Evolutionary conservation across 2,797 vertebrate genomes (phyloP).

Genomic region (Xiphorhynchus erythropygius): DNA sequence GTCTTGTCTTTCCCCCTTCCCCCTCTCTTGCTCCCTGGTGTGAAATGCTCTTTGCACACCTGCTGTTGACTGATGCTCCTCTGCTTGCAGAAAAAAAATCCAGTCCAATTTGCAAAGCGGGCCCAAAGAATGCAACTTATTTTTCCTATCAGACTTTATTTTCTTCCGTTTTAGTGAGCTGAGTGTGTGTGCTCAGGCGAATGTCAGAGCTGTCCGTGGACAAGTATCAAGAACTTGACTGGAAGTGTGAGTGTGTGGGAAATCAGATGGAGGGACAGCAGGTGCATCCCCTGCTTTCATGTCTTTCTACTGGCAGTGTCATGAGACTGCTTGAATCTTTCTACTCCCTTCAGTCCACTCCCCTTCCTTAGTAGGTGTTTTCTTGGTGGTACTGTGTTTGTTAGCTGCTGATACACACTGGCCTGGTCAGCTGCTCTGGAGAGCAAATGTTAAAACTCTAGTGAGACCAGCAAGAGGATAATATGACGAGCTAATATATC

Average conservation of each 20-base stretch:
- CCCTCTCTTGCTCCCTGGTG: not conserved
- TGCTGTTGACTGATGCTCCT: not conserved
- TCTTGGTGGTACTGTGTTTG: not conserved
- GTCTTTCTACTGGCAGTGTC: rapidly evolving
- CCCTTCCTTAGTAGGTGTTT: not conserved
- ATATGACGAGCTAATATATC: not conserved
- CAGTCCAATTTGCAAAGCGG: not conserved
- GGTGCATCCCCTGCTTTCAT: not conserved
- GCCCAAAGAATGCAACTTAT: not conserved
- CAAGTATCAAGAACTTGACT: not conserved
- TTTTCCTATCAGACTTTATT: not conserved
- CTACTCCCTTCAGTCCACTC: not conserved
- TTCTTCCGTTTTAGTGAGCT: not conserved
- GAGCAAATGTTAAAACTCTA: not conserved
- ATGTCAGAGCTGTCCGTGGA: not conserved
- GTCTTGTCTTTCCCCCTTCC: not conserved
- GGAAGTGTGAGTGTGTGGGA: rapidly evolving
- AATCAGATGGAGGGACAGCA: not conserved
- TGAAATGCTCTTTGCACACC: not conserved
- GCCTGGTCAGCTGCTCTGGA: not conserved
- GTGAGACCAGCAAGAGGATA: not conserved
- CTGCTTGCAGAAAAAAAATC: not conserved
- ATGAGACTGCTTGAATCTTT: not conserved
- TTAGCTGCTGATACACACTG: not conserved
- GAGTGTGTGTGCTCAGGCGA: not conserved